These are phyloP conservation scores for Menidia beryllina DNA, from an alignment of 2,113 vertebrate genomes.

Conservation along the genomic window DNA sequence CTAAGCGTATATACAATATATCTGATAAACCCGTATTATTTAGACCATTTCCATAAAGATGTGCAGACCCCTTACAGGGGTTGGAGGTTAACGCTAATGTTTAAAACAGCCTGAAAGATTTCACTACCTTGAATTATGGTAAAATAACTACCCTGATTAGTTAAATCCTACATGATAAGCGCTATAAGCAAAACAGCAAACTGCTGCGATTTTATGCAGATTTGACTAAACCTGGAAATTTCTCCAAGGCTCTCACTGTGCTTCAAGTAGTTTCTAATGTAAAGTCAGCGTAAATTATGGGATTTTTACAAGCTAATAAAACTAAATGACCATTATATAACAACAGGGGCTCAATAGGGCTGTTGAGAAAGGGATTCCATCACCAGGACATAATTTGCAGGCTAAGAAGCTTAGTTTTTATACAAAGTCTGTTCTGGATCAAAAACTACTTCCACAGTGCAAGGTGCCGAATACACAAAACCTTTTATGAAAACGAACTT, in stretches of 20 bases:
- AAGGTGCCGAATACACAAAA: constrained; percentile 7
- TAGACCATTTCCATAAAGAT: not conserved
- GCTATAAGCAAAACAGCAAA: constrained; percentile 25
- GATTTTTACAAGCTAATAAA: constrained; percentile 59
- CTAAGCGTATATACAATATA: too few relatives aligned
- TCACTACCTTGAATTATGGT: constrained; percentile 7
- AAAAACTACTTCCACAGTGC: constrained; percentile 12
- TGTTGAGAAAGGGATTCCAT: constrained; percentile 40
- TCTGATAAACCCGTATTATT: not conserved
- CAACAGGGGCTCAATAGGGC: constrained; percentile 55
- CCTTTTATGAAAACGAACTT: not conserved
- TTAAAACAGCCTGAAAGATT: constrained; percentile 4
- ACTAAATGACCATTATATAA: constrained; percentile 56
- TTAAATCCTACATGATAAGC: constrained; percentile 17
- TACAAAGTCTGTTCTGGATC: constrained; percentile 31
- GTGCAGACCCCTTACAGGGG: not conserved
- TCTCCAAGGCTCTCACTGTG: constrained; percentile 37
- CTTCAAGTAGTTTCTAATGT: constrained; percentile 46
- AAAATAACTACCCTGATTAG: constrained; percentile 5
- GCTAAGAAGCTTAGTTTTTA: constrained; percentile 27
- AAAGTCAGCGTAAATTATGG: constrained; percentile 59
- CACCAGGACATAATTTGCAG: constrained; percentile 42
- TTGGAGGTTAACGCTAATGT: constrained; percentile 1
- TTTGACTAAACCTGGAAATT: constrained; percentile 45
- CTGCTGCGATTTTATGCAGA: constrained; percentile 39